phyloP scores from a whole-genome alignment of 2,888 invertebrate genomes.

The Spodoptera picta region DNA sequence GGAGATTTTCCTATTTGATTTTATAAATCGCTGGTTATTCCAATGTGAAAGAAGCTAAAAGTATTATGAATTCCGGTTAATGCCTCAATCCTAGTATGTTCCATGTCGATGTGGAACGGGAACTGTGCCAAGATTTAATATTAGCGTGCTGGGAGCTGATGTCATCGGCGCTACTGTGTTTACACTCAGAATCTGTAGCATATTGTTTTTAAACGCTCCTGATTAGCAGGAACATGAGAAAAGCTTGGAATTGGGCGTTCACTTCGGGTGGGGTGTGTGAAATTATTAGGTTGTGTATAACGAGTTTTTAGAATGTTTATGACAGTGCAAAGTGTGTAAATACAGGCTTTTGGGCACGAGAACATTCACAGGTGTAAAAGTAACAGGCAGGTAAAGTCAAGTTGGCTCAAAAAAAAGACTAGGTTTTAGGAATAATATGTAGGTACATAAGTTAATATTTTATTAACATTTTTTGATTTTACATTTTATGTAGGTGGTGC shows the following conservation, averaged over 20 bases:
- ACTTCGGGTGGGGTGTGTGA: constrained; percentile 7
- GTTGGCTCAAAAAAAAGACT: too few relatives aligned
- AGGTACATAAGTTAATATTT: too few relatives aligned
- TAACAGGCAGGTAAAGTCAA: too few relatives aligned
- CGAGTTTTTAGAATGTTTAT: constrained; percentile 4
- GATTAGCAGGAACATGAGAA: constrained; percentile 32
- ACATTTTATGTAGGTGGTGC: too few relatives aligned
- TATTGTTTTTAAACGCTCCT: constrained; percentile 59
- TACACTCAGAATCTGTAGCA: constrained; percentile 62
- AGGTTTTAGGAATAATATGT: too few relatives aligned
- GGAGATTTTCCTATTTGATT: too few relatives aligned
- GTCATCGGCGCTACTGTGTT: constrained; percentile 78
- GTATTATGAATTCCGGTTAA: constrained; percentile 38
- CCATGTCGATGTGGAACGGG: constrained; percentile 73
- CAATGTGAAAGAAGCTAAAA: constrained; percentile 16
- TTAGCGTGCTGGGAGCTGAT: constrained; percentile 79
- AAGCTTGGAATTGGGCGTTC: constrained; percentile 14
- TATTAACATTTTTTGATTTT: too few relatives aligned
- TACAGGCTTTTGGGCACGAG: too few relatives aligned
- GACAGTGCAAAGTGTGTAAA: neutral
- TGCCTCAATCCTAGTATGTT: constrained; percentile 62
- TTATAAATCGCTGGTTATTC: constrained; percentile 15
- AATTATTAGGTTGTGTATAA: constrained; percentile 13
- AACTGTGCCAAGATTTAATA: constrained; percentile 83
- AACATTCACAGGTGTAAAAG: too few relatives aligned